A percentile compares a stretch with the other conserved stretches of the same genome.
Evolutionary conservation across 2,888 invertebrate genomes (phyloP).

Genomic region (Cryptus viduatorius): DNA sequence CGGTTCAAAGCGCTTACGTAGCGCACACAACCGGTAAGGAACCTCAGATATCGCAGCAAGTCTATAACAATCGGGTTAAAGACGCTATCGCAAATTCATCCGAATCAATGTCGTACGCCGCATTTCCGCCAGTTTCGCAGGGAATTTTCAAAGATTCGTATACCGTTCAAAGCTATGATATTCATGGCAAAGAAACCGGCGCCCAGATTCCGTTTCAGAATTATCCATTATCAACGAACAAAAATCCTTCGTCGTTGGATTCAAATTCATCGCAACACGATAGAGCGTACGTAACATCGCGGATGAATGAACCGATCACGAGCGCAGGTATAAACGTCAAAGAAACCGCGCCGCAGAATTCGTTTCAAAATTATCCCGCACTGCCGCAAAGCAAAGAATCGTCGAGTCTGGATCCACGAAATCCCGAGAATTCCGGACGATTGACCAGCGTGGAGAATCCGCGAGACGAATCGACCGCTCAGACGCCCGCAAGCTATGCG

Average conservation of each 20-base stretch:
- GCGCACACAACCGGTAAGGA: slow-evolving; percentile 72
- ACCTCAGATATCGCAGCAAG: slow-evolving; percentile 66
- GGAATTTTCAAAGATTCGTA: slow-evolving; percentile 70
- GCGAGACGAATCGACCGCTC: slow-evolving; percentile 38
- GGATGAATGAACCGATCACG: slow-evolving; percentile 28
- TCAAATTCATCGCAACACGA: slow-evolving; percentile 55
- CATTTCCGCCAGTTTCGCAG: slow-evolving; percentile 68
- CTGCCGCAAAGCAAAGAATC: slow-evolving; percentile 51
- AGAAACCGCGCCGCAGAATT: slow-evolving; percentile 66
- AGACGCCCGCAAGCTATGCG: slow-evolving; percentile 44
- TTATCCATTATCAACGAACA: slow-evolving; percentile 47
- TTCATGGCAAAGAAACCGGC: slow-evolving; percentile 60
- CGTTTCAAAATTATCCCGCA: slow-evolving; percentile 69
- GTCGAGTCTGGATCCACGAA: slow-evolving; percentile 33
- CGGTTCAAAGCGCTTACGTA: slow-evolving; percentile 71
- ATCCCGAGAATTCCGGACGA: slow-evolving; percentile 37
- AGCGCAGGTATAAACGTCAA: slow-evolving; percentile 66
- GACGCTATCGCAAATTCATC: slow-evolving; percentile 58
- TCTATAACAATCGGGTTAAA: slow-evolving; percentile 69
- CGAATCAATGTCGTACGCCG: slow-evolving; percentile 42
- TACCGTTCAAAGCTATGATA: slow-evolving; percentile 67
- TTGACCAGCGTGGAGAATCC: slow-evolving; percentile 47
- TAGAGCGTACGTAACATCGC: slow-evolving; percentile 50
- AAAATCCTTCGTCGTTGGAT: slow-evolving; percentile 56
- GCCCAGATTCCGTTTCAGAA: slow-evolving; percentile 61